phyloP scores from a whole-genome alignment of 2,888 invertebrate genomes.

The Nebria brevicollis region DNA sequence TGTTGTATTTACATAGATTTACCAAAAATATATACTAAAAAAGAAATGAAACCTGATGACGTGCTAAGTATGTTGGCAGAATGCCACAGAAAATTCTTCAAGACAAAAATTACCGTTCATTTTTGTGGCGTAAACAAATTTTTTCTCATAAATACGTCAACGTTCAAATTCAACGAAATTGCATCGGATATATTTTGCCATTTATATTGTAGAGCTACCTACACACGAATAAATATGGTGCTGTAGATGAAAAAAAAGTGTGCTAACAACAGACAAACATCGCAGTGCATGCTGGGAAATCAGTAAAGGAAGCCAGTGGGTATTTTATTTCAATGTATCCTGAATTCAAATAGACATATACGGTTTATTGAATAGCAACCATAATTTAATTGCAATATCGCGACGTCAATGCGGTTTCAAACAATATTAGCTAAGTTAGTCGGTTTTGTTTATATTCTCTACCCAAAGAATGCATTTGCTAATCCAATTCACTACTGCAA shows the following conservation, averaged over 20 bases:
- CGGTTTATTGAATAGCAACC: too few species aligned
- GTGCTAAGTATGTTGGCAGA: constrained; percentile 27
- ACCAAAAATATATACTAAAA: not conserved
- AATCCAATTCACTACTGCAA: too few species aligned
- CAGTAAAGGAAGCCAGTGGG: not conserved
- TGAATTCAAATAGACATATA: not conserved
- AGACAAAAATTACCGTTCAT: constrained; percentile 29
- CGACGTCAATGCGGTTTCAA: too few species aligned
- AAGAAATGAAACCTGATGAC: constrained; percentile 27
- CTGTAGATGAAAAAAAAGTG: not conserved
- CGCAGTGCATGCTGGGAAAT: not conserved
- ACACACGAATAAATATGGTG: not conserved
- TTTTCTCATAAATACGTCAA: constrained; percentile 34
- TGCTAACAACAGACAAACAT: not conserved
- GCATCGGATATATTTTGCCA: constrained; percentile 18
- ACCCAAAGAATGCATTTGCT: too few species aligned
- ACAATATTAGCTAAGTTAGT: too few species aligned
- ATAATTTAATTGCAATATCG: too few species aligned
- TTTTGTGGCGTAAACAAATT: constrained; percentile 39
- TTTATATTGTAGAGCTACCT: not conserved
- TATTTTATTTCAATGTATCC: not conserved
- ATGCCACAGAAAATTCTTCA: constrained; percentile 18
- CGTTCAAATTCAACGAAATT: constrained; percentile 20
- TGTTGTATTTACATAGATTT: not conserved
- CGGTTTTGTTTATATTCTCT: too few species aligned